Conservation (phyloP, 2,888 invertebrate species). For the Drosophila lacicola region DNA sequence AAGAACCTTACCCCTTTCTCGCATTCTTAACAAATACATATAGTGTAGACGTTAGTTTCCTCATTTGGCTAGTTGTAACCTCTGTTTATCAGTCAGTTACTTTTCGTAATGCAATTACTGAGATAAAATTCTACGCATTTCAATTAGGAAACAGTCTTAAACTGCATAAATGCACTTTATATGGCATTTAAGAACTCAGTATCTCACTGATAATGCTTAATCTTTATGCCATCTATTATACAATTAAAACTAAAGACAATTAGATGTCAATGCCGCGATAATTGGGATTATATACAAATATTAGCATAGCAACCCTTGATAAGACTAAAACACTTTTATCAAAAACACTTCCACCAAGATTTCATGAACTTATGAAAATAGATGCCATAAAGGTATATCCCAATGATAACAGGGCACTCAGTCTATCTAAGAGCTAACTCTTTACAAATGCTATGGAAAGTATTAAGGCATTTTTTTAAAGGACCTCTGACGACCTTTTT, state of each 20-base stretch:
- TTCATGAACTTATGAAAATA: slow-evolving; percentile 20
- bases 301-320: slow-evolving; percentile 22
- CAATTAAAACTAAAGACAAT: slow-evolving; percentile 4
- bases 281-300: slow-evolving; percentile 23
- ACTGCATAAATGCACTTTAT: slow-evolving; percentile 1
- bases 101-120: background rate
- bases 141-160: background rate
- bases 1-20: too few relatives aligned
- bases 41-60: background rate
- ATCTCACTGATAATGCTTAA: slow-evolving; percentile 20
- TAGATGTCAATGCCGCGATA: slow-evolving; percentile 48
- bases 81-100: slow-evolving; percentile 3
- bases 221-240: slow-evolving; percentile 31
- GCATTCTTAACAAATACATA: background rate
- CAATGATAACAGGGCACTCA: background rate
- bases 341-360: background rate
- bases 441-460: slow-evolving; percentile 10
- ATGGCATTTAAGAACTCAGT: slow-evolving; percentile 3
- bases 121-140: slow-evolving; percentile 4
- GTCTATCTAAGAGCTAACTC: background rate
- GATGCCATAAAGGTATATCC: slow-evolving; percentile 15
- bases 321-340: slow-evolving; percentile 6
- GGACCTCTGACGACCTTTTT: slow-evolving; percentile 30
- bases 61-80: background rate
- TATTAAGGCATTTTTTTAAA: slow-evolving; percentile 18